Evolutionary conservation across 2,113 vertebrate genomes (phyloP), one percentile per base, ranked within the genome.

Genomic region (Ophthalmolycus amberensis): DNA sequence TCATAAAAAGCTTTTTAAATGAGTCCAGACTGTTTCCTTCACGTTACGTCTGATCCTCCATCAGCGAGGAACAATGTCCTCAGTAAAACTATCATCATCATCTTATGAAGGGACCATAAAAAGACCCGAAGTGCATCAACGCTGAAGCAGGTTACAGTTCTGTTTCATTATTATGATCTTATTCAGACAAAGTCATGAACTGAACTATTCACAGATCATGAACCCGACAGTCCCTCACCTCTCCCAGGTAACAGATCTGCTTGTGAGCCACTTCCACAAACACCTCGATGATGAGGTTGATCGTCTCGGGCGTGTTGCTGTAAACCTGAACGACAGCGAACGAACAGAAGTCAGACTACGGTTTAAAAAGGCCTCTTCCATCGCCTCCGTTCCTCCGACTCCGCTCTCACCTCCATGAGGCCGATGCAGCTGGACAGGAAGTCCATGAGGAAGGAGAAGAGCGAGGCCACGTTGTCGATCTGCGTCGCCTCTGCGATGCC

Each of bases 201-300:
- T 29, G 29, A 29, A 32, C 29, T 32, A 32, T 32, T 32, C 29
- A 32, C 29, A 32, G 29, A 32, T 3, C 29, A 32, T 32, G 4
- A 32, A 32, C 32, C 2, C 4, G 32, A 62, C 18, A 8, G 14
- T 10, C 12, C 40, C 94, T 96, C 89, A 99, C 98, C 96, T 99
- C 98, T 94, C 98, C 98, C 88, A 99, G 96, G 93, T 99, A 99
- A 85, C 98, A 99, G 93, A 99, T 99, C 92, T 99, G 98, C 88
- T 99, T 99, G 94, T 99, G 98, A 90, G 98, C 98, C 93, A 99
- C 98, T 95, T 99, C 98, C 90, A 99, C 98, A 93, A 99, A 99
- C 77, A 99, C 98, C 94, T 99, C 98, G 60, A 99, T 99, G 80
- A 99, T 99, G 90, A 99, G 97, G 94, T 99, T 99, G 91, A 99